Percentiles rank a stretch among this genome's conserved stretches.
These are phyloP conservation scores for Zosterops hypoxanthus DNA, from an alignment of 2,113 vertebrate species.

Conservation along the genomic window DNA sequence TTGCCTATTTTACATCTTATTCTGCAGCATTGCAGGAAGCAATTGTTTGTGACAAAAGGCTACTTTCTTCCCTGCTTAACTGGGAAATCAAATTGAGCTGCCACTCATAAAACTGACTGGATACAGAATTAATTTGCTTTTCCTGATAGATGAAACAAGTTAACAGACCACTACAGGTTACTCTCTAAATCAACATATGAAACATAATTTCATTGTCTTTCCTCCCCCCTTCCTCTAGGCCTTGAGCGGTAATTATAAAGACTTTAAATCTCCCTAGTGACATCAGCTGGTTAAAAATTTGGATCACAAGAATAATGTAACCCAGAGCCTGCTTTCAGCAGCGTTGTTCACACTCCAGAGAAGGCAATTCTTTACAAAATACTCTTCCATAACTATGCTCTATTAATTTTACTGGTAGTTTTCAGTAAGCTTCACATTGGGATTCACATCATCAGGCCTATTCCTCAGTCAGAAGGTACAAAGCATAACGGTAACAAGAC, in stretches of 20 bases:
- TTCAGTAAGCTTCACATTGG: constrained; percentile 9
- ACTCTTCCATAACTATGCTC: constrained; percentile 24
- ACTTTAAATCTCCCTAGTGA: constrained; percentile 70
- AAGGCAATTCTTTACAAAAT: constrained; percentile 37
- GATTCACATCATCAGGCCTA: constrained; percentile 10
- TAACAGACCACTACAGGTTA: constrained; percentile 39
- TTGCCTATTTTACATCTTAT: constrained; percentile 54
- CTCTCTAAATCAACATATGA: constrained; percentile 49
- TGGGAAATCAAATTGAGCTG: constrained; percentile 56
- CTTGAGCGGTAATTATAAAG: constrained; percentile 73
- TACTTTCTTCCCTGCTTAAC: constrained; percentile 38
- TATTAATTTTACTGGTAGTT: constrained; percentile 53
- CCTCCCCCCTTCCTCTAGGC: background rate
- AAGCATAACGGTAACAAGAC: background rate
- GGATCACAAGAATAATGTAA: constrained; percentile 65
- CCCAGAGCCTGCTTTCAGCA: constrained; percentile 39
- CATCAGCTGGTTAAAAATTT: constrained; percentile 73
- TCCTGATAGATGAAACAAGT: constrained; percentile 40
- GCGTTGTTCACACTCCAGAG: constrained; percentile 40
- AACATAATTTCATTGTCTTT: constrained; percentile 57
- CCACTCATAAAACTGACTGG: constrained; percentile 61
- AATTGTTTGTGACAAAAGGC: constrained; percentile 64
- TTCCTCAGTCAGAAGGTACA: constrained; percentile 6
- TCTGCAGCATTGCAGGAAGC: constrained; percentile 54
- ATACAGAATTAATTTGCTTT: constrained; percentile 52